Evolutionary conservation across 2,113 vertebrate species (phyloP), one percentile per base, ranked within the genome.

Genomic region (Xerus inauris): DNA sequence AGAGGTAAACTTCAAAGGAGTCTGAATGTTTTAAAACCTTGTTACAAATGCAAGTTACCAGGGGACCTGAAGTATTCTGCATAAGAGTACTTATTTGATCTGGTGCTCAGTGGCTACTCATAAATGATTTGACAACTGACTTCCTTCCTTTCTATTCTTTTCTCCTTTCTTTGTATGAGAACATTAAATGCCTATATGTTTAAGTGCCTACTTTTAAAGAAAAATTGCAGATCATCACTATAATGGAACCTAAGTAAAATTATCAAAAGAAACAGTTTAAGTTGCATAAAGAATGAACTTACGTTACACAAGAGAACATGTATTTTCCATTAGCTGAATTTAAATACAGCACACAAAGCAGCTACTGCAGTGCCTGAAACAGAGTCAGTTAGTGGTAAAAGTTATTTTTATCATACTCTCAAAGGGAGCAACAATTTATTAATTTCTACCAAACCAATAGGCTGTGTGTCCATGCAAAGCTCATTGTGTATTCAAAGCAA

Each of bases 61-160:
- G 92, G 95, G 87, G 94, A 67, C 79, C 77, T 35, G 2, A 62
- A 14, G 28, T 9, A 47, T 65, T 93, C n/a, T 87, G 94, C 81
- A 64, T 65, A 64, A 81, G 65, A 95, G 38, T 30, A 49, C 30
- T 94, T 26, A 82, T 95, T 96, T 94, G 95, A 98, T 92, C 40
- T 45, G 90, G 73, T 94, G 83, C 72, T 96, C 94, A 73, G 95
- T 71, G 95, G 96, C 85, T 97, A 95, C 96, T 97, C 96, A 96
- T 82, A 97, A 97, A 97, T 88, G 51, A n/a, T 87, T 96, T 96
- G 94, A 97, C 94, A 97, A 47, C 88, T 96, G 2, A n/a, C 90
- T 98, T 98, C 97, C 98, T 98, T 96, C 95, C 97, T 97, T 97
- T 85, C 22, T 16, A 6, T 30, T 67, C 72, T 77, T 40, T 98